Conservation (phyloP, 2,113 vertebrate species). For the Poeciliopsis turrubarensis region DNA sequence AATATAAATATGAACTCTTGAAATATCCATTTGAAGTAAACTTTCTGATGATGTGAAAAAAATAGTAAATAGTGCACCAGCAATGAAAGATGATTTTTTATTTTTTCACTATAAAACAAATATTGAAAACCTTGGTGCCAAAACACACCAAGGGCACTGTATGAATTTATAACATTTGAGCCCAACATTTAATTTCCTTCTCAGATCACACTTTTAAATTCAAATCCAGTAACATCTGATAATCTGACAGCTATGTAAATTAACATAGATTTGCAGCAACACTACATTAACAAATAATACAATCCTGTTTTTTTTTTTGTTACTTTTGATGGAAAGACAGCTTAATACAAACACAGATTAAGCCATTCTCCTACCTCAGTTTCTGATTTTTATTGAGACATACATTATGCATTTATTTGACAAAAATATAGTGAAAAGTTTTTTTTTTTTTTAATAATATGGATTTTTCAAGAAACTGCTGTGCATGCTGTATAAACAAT, state of each 20-base stretch:
- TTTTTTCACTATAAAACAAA: neutral
- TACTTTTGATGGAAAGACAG: neutral
- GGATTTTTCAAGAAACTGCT: neutral
- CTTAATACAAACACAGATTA: neutral
- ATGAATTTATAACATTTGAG: neutral
- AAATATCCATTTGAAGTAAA: neutral
- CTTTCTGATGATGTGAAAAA: neutral
- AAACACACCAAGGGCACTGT: neutral
- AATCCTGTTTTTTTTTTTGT: too few species aligned
- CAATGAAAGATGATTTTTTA: neutral
- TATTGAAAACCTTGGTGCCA: neutral
- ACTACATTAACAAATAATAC: neutral
- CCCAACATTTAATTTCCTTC: neutral
- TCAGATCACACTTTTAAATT: neutral
- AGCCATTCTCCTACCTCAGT: slow-evolving; percentile 1
- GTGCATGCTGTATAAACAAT: neutral
- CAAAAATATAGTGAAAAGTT: neutral
- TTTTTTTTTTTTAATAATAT: neutral
- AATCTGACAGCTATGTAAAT: neutral
- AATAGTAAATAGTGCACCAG: too few species aligned
- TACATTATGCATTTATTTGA: neutral
- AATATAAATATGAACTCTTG: neutral
- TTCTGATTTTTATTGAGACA: neutral
- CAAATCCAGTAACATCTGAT: neutral
- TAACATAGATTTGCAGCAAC: neutral